Conservation (phyloP, 2,888 invertebrate species). For the Polydrusus pterygomalis region DNA sequence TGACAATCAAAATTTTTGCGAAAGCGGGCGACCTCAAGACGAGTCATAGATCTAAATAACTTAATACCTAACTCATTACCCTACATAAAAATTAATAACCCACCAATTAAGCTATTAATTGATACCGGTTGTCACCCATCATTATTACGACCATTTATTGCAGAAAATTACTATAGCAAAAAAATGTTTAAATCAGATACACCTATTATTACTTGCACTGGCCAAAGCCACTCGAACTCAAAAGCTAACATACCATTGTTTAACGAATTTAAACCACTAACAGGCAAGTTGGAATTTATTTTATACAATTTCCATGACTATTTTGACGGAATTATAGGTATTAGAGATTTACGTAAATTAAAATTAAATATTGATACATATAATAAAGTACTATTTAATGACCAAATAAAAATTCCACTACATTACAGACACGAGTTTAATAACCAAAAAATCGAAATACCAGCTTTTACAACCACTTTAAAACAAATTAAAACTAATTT, state of each 20-base stretch:
- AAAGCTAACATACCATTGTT: constrained; percentile 46
- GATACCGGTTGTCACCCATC: constrained; percentile 49
- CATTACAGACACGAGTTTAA: constrained; percentile 11
- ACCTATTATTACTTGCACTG: constrained; percentile 38
- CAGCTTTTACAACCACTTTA: neutral
- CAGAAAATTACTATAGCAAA: constrained; percentile 38
- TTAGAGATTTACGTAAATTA: too few species aligned
- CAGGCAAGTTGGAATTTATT: constrained; percentile 22
- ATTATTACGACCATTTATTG: constrained; percentile 43
- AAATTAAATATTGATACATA: constrained; percentile 34
- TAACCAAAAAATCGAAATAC: constrained; percentile 33
- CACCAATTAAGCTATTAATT: constrained; percentile 45
- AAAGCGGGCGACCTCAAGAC: neutral
- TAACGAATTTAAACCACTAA: constrained; percentile 29
- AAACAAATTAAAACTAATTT: constrained; percentile 11
- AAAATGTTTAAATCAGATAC: constrained; percentile 25
- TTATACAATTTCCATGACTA: constrained; percentile 49
- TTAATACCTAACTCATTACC: constrained; percentile 38
- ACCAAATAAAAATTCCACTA: constrained; percentile 30
- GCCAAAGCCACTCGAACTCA: constrained; percentile 17
- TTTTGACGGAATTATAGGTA: constrained; percentile 51
- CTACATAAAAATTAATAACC: constrained; percentile 42
- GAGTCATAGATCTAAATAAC: neutral
- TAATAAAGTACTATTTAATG: constrained; percentile 36
- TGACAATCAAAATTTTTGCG: neutral